Conservation (phyloP, 2,888 invertebrate genomes). For the Formica aserva region DNA sequence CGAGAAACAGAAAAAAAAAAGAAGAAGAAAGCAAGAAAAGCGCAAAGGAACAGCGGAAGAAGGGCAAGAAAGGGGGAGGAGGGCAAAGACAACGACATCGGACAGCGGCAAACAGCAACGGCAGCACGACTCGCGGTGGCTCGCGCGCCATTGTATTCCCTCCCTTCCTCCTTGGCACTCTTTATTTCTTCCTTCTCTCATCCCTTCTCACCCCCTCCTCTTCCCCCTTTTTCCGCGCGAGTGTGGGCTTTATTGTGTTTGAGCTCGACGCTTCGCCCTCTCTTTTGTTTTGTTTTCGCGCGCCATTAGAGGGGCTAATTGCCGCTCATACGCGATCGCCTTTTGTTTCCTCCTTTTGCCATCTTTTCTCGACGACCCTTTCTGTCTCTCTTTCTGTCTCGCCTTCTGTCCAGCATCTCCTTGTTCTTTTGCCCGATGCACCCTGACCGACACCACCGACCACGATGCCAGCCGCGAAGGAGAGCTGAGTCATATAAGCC, state of each 20-base stretch:
- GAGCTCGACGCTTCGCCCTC: conserved; percentile 77
- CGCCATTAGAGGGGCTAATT: conserved; percentile 85
- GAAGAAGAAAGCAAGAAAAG: conserved; percentile 21
- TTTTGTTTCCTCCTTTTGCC: conserved; percentile 82
- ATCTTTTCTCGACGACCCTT: conserved; percentile 71
- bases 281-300: conserved; percentile 84
- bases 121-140: conserved; percentile 77
- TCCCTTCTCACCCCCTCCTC: conserved; percentile 42
- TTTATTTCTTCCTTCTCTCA: conserved; percentile 75
- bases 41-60: conserved; percentile 8
- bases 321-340: conserved; percentile 84
- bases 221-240: conserved; percentile 45
- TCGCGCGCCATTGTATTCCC: conserved; percentile 81
- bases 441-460: conserved; percentile 42
- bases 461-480: conserved; percentile 40
- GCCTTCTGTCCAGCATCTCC: conserved; percentile 26
- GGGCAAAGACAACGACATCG: conserved; percentile 46
- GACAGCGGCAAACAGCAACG: conserved; percentile 63
- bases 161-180: conserved; percentile 68
- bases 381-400: neutral
- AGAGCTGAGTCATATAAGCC: conserved; percentile 66
- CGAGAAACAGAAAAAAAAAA: neutral
- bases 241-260: conserved; percentile 81
- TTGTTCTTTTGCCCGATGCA: conserved; percentile 29
- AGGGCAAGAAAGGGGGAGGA: conserved; percentile 4